A percentile compares a stretch with the other conserved stretches of the same genome.
Conservation (phyloP, 2,113 vertebrate genomes). For the Mesocricetus auratus region DNA sequence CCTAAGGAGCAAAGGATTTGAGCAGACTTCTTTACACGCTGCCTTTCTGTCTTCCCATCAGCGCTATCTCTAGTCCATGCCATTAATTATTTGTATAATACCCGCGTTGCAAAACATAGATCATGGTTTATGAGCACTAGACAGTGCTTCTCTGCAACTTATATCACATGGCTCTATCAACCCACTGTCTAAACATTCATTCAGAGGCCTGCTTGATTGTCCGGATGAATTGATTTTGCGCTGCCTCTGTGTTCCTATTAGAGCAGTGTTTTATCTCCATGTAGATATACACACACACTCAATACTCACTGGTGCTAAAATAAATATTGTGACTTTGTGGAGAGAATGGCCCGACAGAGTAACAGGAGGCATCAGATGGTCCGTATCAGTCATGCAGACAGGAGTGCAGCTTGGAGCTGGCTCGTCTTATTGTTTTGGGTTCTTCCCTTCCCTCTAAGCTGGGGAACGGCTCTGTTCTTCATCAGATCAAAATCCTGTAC, state of each 20-base stretch:
- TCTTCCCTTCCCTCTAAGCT: constrained; percentile 25
- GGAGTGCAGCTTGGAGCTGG: constrained; percentile 24
- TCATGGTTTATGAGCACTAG: constrained; percentile 69
- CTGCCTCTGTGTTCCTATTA: constrained; percentile 74
- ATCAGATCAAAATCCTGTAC: constrained; percentile 60
- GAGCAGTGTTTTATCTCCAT: constrained; percentile 76
- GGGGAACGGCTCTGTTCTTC: constrained; percentile 66
- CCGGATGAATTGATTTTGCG: constrained; percentile 76
- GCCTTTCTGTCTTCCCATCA: constrained; percentile 10
- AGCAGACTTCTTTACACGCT: background rate
- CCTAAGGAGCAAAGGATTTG: background rate
- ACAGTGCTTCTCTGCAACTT: constrained; percentile 31
- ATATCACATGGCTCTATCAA: constrained; percentile 66
- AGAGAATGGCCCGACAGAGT: constrained; percentile 66
- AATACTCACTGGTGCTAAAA: constrained; percentile 79
- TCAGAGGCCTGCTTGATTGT: constrained; percentile 52
- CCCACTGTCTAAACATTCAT: constrained; percentile 74
- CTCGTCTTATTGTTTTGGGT: constrained; percentile 33
- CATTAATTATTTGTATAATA: constrained; percentile 76
- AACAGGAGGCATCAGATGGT: constrained; percentile 66
- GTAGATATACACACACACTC: constrained; percentile 82
- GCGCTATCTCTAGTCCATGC: background rate
- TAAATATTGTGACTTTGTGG: constrained; percentile 84
- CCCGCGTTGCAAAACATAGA: constrained; percentile 57
- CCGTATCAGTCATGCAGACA: constrained; percentile 75